Conservation (phyloP, 2,797 vertebrate species). For the Anguilla anguilla region DNA sequence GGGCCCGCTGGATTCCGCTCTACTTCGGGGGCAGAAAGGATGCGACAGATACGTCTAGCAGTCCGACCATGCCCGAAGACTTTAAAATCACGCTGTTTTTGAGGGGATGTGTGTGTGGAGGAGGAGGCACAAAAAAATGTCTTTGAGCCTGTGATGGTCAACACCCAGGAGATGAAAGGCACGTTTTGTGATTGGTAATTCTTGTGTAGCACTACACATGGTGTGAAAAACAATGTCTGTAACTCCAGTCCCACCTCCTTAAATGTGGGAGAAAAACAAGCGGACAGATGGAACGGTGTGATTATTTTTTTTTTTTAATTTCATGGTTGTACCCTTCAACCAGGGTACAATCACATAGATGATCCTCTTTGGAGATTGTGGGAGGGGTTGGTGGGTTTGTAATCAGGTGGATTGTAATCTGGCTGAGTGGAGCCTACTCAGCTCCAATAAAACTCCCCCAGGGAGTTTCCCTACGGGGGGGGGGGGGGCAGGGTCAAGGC, state of each 20-base stretch:
- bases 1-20: not conserved
- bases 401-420: not conserved
- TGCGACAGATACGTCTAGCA: not conserved
- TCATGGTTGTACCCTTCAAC: not conserved
- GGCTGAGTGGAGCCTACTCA: not conserved
- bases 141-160: not conserved
- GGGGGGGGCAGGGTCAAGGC: slow-evolving; percentile 43
- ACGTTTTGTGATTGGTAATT: not conserved
- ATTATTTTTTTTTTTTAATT: no score
- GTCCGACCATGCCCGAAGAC: not conserved
- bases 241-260: not conserved
- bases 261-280: no score
- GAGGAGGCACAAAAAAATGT: not conserved
- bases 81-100: not conserved
- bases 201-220: not conserved
- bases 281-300: no score
- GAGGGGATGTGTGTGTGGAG: not conserved
- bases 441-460: not conserved
- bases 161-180: not conserved
- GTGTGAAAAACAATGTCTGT: not conserved
- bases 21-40: not conserved
- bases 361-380: not conserved
- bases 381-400: not conserved
- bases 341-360: not conserved
- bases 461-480: slow-evolving; percentile 23